Evolutionary conservation across 1,140 invertebrate genomes (phyloP).

Genomic region (Danaus melanippus): DNA sequence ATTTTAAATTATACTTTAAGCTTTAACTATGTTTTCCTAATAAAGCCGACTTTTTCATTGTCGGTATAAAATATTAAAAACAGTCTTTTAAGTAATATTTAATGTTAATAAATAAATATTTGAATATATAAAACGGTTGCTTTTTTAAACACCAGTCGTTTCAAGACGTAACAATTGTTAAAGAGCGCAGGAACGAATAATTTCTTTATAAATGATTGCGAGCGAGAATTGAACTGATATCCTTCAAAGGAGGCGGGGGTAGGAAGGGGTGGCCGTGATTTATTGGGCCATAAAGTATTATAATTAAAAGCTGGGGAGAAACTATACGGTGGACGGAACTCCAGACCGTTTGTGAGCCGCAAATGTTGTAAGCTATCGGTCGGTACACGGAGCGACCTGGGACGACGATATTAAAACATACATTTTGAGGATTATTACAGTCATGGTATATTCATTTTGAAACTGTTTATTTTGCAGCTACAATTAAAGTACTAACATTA

Average conservation of each 20-base stretch:
- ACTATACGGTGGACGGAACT: constrained; percentile 52
- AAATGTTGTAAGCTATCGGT: constrained; percentile 26
- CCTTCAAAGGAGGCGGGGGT: constrained; percentile 49
- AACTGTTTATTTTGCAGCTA: neutral
- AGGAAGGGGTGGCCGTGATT: constrained; percentile 59
- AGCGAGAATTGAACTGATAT: constrained; percentile 65
- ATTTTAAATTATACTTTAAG: no score
- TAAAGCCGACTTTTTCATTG: no score
- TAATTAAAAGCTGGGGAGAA: constrained; percentile 72
- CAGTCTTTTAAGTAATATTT: no score
- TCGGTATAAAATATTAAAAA: no score
- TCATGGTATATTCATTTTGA: no score
- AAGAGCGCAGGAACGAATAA: constrained; percentile 43
- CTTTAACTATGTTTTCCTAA: no score
- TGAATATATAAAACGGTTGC: no score
- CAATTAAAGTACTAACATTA: constrained; percentile 2
- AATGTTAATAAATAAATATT: no score
- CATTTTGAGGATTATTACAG: no score
- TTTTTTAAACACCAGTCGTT: neutral
- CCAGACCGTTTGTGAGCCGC: constrained; percentile 33
- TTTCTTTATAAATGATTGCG: constrained; percentile 65
- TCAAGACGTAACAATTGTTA: constrained; percentile 24
- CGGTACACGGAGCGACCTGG: constrained; percentile 12
- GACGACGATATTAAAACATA: neutral
- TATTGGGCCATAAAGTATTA: constrained; percentile 74